Conservation (phyloP, 2,888 invertebrate species). For the Hirtodrosophila confusa region DNA sequence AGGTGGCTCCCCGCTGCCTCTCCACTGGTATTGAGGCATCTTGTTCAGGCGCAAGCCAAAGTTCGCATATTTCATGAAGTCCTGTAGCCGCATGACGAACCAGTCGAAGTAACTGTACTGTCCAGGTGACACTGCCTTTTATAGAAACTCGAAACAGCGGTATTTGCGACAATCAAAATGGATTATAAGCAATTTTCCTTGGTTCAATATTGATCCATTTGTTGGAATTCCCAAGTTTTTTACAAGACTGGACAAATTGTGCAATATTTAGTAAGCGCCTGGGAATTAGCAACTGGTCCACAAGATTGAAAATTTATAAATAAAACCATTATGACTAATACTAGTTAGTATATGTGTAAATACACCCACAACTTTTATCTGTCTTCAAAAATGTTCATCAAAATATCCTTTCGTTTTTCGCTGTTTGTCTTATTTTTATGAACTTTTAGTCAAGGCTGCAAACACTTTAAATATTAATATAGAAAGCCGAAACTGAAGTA, state of each 20-base stretch:
- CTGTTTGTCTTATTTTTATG: conserved; percentile 23
- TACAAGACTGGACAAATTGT: not conserved
- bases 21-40: conserved; percentile 60
- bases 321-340: not conserved
- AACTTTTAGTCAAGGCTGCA: conserved; percentile 31
- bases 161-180: conserved; percentile 2
- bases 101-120: not conserved
- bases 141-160: conserved; percentile 10
- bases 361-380: too few relatives aligned
- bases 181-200: conserved; percentile 15
- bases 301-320: not conserved
- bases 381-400: conserved; percentile 1
- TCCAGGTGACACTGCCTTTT: conserved; percentile 6
- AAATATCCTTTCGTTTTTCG: conserved; percentile 9
- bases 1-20: conserved; percentile 12
- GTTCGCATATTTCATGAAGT: conserved; percentile 76
- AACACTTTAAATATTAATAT: conserved; percentile 51
- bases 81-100: conserved; percentile 48
- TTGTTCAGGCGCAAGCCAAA: conserved; percentile 58
- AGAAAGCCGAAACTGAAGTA: conserved; percentile 42
- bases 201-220: conserved; percentile 37
- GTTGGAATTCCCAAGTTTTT: conserved; percentile 3
- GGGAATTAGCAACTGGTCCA: conserved; percentile 33
- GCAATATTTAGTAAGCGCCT: too few relatives aligned
- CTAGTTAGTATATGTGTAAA: not conserved